phyloP scores from a whole-genome alignment of 2,113 vertebrate genomes.

The crab-eating macaque (Macaca fascicularis) region DNA sequence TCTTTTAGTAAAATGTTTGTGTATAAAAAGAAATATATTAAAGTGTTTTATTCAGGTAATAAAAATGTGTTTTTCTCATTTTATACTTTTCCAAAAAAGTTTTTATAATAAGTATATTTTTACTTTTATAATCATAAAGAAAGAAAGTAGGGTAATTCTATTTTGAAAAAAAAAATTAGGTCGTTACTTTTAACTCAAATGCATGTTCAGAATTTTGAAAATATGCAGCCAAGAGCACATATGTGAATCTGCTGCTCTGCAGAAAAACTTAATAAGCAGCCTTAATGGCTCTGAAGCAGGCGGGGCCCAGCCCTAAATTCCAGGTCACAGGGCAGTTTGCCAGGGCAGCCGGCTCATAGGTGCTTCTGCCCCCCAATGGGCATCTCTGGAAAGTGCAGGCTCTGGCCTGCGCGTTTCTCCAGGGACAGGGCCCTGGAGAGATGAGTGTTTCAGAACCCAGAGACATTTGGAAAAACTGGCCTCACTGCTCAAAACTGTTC shows the following conservation, averaged over 20 bases:
- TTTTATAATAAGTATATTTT: not conserved
- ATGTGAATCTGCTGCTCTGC: not conserved
- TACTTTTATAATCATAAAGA: not conserved
- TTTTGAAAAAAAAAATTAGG: not conserved
- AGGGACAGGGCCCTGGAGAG: not conserved
- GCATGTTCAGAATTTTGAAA: constrained; percentile 38
- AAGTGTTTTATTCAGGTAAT: not conserved
- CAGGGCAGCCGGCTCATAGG: not conserved
- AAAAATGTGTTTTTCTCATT: constrained; percentile 1
- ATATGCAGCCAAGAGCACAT: constrained; percentile 5
- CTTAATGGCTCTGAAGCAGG: constrained; percentile 27
- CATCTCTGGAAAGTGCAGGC: not conserved
- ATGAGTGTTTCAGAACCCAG: not conserved
- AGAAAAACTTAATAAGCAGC: constrained; percentile 38
- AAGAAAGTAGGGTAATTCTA: not conserved
- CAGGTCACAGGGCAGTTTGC: constrained; percentile 23
- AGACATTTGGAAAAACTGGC: not conserved
- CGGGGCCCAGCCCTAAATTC: not conserved
- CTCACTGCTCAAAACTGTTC: constrained; percentile 47
- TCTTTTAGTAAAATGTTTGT: not conserved
- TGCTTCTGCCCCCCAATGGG: constrained; percentile 62
- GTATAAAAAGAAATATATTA: not conserved
- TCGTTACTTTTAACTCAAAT: constrained; percentile 40
- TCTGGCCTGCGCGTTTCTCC: not conserved
- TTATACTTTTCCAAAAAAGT: not conserved